These are phyloP conservation scores for Bucorvus abyssinicus DNA, from an alignment of 2,797 vertebrate genomes.

Conservation along the genomic window DNA sequence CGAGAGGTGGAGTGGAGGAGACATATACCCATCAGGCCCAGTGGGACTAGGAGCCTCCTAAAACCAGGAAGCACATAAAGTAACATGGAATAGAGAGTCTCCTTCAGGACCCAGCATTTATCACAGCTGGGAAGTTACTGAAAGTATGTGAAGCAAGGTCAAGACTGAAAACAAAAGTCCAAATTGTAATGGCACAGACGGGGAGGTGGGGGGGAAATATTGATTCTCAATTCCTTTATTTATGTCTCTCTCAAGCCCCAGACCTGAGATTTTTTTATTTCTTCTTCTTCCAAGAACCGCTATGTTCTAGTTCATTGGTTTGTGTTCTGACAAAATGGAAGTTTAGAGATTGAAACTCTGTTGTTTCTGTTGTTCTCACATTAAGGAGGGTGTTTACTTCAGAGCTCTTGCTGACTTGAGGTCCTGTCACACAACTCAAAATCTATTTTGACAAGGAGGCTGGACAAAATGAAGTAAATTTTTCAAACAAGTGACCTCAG, in stretches of 20 bases:
- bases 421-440: not conserved
- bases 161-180: fast-evolving
- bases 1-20: not conserved
- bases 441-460: not conserved
- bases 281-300: not conserved
- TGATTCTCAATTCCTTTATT: not conserved
- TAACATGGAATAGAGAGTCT: not conserved
- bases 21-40: not conserved
- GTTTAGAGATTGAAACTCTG: not conserved
- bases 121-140: not conserved
- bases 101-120: not conserved
- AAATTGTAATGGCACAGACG: not conserved
- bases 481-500: not conserved
- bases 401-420: not conserved
- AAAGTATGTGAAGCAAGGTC: not conserved
- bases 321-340: not conserved
- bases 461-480: not conserved
- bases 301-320: not conserved
- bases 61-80: not conserved
- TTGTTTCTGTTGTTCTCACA: not conserved
- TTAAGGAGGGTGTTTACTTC: not conserved
- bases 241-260: not conserved
- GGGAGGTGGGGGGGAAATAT: not conserved
- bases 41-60: not conserved
- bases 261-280: not conserved